Base-by-base conservation (phyloP, 2,888 invertebrate species). In the Epinotia ramella region DNA sequence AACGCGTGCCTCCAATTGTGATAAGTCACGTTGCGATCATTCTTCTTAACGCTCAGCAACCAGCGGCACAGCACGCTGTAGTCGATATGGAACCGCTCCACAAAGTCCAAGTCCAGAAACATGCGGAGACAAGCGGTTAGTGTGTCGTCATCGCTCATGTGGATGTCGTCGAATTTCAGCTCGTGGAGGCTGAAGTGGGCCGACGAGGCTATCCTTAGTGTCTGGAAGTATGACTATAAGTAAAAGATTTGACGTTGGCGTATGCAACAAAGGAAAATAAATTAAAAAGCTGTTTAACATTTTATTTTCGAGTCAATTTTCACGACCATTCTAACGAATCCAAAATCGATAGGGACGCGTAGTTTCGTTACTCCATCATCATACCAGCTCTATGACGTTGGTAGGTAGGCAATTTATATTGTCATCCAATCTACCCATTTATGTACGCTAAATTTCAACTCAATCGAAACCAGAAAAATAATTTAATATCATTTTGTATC, bases 1-100 rank as follows among this genome's bases (percentile, higher is more conserved):
- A 99, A 99, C 68, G 99, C 99, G 87, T 99, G 99, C 85, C 98
- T 95, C 99, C 98, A 99, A 90, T 99, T 99, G 91, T 99, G 99
- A 88, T 99, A 99, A 49, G 98, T 98, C 74, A 99, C 98, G 89
- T 98, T 97, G 81, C 99, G 96, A 93, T 99, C 99, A 89, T 99
- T 99, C 90, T 98, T 98, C 95, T 98, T 98, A 1, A 99, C 98
- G 81, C 98, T 98, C 80, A 98, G 94, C 82, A 98, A 89, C 98
- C 98, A 98, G 80, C 98, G 96, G 87, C 98, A 98, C n/a, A 98
- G 95, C 62, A 98, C 97, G 85, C 97, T 97, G 91, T 98, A 98
- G 83, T 99, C 98, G 87, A 99, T 98, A 87, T 98, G 98, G 92
- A 99, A 99, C 68, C 93, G 82, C 89, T 98, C 97, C 79, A 98